Evolutionary conservation across 2,113 vertebrate genomes (phyloP).

Genomic region (Tragelaphus strepsiceros): DNA sequence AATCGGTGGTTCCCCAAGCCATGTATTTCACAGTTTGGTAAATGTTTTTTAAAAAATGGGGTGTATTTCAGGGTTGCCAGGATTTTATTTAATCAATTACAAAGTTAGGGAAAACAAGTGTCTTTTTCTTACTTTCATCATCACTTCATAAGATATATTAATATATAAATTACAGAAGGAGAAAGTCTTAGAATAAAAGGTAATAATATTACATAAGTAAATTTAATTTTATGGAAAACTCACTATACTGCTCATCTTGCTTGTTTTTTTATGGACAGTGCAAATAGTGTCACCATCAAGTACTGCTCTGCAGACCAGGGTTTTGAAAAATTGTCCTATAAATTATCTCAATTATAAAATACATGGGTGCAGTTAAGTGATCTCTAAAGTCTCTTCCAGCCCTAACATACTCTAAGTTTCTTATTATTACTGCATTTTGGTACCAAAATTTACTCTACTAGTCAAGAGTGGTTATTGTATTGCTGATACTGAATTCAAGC

Average conservation of each 20-base stretch:
- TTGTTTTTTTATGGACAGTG: neutral
- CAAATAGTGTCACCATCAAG: neutral
- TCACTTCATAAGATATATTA: neutral
- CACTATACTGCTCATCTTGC: neutral
- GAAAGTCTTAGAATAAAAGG: neutral
- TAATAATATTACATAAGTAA: neutral
- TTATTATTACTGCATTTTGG: neutral
- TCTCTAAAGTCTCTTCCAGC: neutral
- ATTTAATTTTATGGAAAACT: neutral
- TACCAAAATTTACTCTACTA: neutral
- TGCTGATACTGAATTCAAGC: neutral
- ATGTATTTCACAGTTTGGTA: neutral
- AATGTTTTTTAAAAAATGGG: neutral
- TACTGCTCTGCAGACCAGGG: neutral
- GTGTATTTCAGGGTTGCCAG: neutral
- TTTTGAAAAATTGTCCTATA: neutral
- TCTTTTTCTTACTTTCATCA: neutral
- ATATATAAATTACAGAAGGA: neutral
- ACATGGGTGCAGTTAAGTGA: neutral
- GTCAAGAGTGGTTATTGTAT: neutral
- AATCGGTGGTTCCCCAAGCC: neutral
- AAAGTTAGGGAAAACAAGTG: neutral
- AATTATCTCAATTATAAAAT: neutral
- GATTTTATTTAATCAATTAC: neutral
- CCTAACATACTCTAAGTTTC: neutral